Percentiles rank a stretch among this genome's conserved stretches.
These are phyloP conservation scores for Brachystomella parvula DNA, from an alignment of 1,140 invertebrate species.

Conservation along the genomic window DNA sequence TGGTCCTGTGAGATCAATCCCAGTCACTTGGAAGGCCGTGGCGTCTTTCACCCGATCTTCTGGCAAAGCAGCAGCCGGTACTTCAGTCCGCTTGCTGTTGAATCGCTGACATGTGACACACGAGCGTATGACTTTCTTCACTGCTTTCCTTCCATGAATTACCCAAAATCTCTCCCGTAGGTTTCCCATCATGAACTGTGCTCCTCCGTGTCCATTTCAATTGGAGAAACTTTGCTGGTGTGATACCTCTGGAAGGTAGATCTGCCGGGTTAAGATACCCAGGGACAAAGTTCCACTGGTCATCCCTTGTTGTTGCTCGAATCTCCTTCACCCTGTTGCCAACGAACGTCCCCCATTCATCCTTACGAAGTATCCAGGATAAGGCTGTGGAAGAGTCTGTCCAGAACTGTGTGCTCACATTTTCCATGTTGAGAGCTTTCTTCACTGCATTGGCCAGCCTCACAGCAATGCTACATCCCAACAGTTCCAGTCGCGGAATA, in stretches of 20 bases:
- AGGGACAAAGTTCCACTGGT: slow-evolving; percentile 29
- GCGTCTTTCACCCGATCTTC: background rate
- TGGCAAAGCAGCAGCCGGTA: background rate
- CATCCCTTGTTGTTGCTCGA: slow-evolving; percentile 4
- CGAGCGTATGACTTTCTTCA: background rate
- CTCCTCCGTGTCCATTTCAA: background rate
- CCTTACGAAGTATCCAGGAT: slow-evolving; percentile 37
- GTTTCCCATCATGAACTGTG: background rate
- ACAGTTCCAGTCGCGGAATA: slow-evolving; percentile 26
- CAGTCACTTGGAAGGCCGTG: slow-evolving; percentile 27
- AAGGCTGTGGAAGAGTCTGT: slow-evolving; percentile 40
- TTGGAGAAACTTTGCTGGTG: background rate
- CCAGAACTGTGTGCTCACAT: slow-evolving; percentile 33
- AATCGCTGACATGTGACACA: background rate
- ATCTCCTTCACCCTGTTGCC: slow-evolving; percentile 34
- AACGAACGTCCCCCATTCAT: slow-evolving; percentile 30
- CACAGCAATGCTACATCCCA: slow-evolving; percentile 12
- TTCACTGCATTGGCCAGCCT: slow-evolving; percentile 5
- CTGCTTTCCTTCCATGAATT: background rate
- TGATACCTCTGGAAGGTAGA: slow-evolving; percentile 25
- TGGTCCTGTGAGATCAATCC: background rate
- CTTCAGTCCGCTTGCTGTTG: background rate
- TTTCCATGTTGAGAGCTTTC: background rate
- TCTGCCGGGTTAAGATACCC: slow-evolving; percentile 33
- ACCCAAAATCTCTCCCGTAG: background rate